These are phyloP conservation scores for Macroglossus sobrinus DNA, from an alignment of 2,113 vertebrate species.

Conservation along the genomic window DNA sequence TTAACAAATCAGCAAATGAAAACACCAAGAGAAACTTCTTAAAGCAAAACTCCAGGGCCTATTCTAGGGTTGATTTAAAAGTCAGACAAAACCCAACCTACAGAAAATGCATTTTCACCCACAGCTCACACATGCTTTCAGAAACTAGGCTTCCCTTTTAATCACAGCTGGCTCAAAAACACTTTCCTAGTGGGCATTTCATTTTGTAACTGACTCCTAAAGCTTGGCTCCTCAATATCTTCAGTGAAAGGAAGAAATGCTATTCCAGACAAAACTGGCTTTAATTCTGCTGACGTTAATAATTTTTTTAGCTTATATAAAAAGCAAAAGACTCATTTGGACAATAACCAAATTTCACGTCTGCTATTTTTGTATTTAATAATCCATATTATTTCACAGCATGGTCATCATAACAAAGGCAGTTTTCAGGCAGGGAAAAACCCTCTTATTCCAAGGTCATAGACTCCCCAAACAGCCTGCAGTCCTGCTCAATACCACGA, in stretches of 20 bases:
- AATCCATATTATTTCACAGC: neutral
- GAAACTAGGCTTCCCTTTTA: neutral
- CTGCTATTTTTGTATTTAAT: slow-evolving; percentile 4
- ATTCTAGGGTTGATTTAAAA: slow-evolving; percentile 10
- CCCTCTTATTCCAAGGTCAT: neutral
- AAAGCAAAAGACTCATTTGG: slow-evolving; percentile 11
- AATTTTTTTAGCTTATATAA: neutral
- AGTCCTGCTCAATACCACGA: neutral
- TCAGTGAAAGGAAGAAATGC: neutral
- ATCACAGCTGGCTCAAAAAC: neutral
- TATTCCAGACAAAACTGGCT: neutral
- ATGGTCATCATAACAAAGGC: neutral
- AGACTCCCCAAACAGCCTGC: neutral
- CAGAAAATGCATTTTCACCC: neutral
- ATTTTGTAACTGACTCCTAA: neutral
- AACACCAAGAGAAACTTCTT: neutral
- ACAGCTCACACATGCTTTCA: neutral
- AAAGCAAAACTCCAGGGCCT: neutral
- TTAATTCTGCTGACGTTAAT: slow-evolving; percentile 17
- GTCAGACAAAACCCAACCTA: neutral
- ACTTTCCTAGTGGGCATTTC: neutral
- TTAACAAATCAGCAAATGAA: slow-evolving; percentile 48
- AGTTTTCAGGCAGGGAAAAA: slow-evolving; percentile 28
- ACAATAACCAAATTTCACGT: neutral
- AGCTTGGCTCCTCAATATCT: neutral